Evolutionary conservation across 2,113 vertebrate species (phyloP).

Genomic region (Protobothrops mucrosquamatus): DNA sequence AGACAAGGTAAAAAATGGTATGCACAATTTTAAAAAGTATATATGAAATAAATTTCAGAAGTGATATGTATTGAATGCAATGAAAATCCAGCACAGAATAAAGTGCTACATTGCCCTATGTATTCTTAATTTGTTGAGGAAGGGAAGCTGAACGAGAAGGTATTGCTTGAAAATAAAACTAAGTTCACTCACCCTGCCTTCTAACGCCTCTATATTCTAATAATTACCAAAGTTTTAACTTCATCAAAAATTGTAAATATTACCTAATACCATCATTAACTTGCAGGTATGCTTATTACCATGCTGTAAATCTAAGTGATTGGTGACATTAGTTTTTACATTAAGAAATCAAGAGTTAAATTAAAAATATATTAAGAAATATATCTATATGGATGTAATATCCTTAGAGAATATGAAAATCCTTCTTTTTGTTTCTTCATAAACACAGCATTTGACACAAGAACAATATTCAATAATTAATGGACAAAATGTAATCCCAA

Average conservation of each 20-base stretch:
- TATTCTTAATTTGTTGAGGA: neutral
- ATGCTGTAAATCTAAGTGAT: neutral
- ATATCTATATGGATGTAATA: neutral
- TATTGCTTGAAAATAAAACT: neutral
- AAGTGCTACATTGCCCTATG: neutral
- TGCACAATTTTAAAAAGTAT: neutral
- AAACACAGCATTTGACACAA: neutral
- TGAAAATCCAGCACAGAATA: neutral
- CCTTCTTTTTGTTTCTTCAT: neutral
- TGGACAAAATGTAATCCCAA: neutral
- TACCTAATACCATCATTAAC: neutral
- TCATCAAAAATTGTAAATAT: neutral
- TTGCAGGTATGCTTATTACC: neutral
- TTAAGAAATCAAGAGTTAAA: neutral
- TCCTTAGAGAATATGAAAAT: neutral
- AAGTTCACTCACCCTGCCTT: neutral
- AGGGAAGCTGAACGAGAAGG: neutral
- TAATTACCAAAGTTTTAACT: neutral
- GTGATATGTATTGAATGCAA: neutral
- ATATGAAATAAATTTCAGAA: neutral
- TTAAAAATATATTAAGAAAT: neutral
- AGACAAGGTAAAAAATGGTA: neutral
- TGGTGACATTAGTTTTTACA: neutral
- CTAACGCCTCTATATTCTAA: neutral
- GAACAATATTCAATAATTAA: neutral